A percentile compares a stretch with the other conserved stretches of the same genome.
phyloP scores from a whole-genome alignment of 64 coral and sea anemone species.

The Astreopora myriophthalma region DNA sequence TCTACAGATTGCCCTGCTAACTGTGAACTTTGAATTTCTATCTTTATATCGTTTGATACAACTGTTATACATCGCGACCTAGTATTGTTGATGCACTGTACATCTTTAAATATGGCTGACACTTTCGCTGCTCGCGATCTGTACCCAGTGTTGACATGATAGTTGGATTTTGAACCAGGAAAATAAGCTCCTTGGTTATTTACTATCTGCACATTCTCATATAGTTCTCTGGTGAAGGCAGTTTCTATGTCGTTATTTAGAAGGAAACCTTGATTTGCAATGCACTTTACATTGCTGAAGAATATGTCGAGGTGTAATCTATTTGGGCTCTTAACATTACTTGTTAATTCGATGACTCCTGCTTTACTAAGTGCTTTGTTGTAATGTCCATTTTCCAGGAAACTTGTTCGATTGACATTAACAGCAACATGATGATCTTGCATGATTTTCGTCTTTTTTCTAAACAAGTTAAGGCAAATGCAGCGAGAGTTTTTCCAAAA shows the following conservation, averaged over 20 bases:
- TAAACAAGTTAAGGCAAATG: not conserved
- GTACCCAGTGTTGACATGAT: not conserved
- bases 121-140: not conserved
- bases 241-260: not conserved
- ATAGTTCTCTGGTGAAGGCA: not conserved
- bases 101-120: not conserved
- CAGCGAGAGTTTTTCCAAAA: not conserved
- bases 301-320: not conserved
- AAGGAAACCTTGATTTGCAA: not conserved
- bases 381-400: not conserved
- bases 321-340: not conserved
- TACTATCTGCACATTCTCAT: not conserved
- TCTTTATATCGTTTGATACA: not conserved
- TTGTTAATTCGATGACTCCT: not conserved
- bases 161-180: not conserved
- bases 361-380: not conserved
- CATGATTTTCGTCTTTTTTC: no score
- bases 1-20: not conserved
- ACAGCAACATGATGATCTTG: not conserved
- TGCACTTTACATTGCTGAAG: not conserved
- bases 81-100: not conserved
- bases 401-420: not conserved
- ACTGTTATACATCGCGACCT: not conserved
- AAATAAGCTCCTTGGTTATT: not conserved
- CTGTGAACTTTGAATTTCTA: not conserved